Base-by-base conservation (phyloP, 2,113 vertebrate species). In the Lepisosteus oculatus region DNA sequence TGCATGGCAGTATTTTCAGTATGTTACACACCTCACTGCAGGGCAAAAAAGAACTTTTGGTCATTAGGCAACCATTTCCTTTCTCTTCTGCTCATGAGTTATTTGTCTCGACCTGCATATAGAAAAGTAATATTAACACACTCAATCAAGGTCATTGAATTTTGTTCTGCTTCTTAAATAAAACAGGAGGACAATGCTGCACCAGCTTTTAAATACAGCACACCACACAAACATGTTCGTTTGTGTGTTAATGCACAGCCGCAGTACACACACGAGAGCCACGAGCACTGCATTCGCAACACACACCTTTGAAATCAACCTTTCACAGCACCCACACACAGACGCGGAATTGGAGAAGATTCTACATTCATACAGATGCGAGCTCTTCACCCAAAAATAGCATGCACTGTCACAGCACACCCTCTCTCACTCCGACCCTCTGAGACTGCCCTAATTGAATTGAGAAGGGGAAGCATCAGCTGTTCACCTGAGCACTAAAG, bases 401-500 rank as follows among this genome's bases (percentile, higher is more conserved):
- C 65, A 65, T 55, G 45, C 43, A 57, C 8, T 51, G 47, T 5
- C 9, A 51, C 47, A 6, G 47, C 47, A 61, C 44, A 77, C 61
- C 63, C 70, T 69, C 51, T 76, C 45, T 65, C 67, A 59, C 51
- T 43, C 54, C 6, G 5, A 72, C 64, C 81, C 77, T 43, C 56
- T 47, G 77, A 79, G 76, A 83, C 55, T 15, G 47, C 67, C 67
- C 69, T 71, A 76, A 87, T 86, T 81, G 83, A 73, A 84, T 85
- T 84, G 79, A 57, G 76, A 69, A 77, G 80, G 73, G 72, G 43
- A 1, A 57, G 80, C 81, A 85, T 85, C 82, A 85, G 84, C 84
- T 87, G 85, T 77, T 85, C 80, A 80, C 82, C 81, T 78, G 76
- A 83, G 76, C 79, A 79, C 71, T 79, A 83, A 77, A 80, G 77